Evolutionary conservation across 2,113 vertebrate species (phyloP), one percentile per base, ranked within the genome.

Genomic region (Sinocyclocheilus anshuiensis): DNA sequence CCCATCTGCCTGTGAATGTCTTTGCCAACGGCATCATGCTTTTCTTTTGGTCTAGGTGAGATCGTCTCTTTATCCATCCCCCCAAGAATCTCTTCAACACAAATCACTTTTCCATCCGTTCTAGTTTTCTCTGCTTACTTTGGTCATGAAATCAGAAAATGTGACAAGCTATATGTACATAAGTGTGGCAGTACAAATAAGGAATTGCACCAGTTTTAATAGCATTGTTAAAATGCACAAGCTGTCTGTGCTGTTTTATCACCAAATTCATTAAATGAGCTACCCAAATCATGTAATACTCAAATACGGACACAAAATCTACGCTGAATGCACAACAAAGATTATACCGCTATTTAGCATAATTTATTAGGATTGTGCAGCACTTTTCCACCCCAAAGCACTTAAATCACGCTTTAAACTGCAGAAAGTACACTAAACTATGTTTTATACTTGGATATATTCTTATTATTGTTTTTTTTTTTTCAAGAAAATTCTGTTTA

Each of bases 1-100:
- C 20, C 12, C 20, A 83, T 83, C 29, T 72, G 67, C 6, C 11
- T 72, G 18, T 55, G 48, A 83, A 83, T 83, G 81, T 72, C 81
- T 83, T 83, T 83, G 65, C 29, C 65, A 33, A 36, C 0, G 11
- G 81, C 48, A 72, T 72, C 18, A 18, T 12, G 24, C 26, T 77
- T 48, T 75, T 76, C 74, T 29, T 50, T 82, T 20, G n/a, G 48
- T 82, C 29, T 72, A 50, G 55, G 36, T 67, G 13, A 53, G 26
- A 81, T 53, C 20, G 45, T 69, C 45, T 26, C 77, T 42, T 59
- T 8, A 11, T 45, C 50, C 3, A 67, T 11, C 24, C 15, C 29
- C 29, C 22, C 18, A 39, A 39, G 11, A 15, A 61, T 71, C 18
- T 55, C 24, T 55, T 71, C 1, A 26, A 20, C n/a, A 50, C 15